Base-by-base conservation (phyloP, 2,113 vertebrate species). In the Lutjanus erythropterus region DNA sequence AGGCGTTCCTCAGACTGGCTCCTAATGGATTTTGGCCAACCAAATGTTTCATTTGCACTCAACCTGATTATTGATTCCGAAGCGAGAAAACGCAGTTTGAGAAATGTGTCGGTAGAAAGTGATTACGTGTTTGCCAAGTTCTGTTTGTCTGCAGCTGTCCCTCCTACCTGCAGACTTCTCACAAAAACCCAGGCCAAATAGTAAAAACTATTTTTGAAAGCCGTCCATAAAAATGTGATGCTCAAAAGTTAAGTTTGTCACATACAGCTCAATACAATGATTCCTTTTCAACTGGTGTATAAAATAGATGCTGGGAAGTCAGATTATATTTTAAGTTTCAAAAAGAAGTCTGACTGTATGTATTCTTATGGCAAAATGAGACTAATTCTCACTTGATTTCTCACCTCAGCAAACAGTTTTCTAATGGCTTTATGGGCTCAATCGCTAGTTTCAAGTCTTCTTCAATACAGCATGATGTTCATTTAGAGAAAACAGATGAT, bases 1-100 rank as follows among this genome's bases (percentile, higher is more conserved):
- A 56, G 66, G 75, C 78, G 79, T 85, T 88, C 27, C 76, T 88
- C 75, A 37, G 46, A 53, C 71, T n/a, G 62, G 61, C 58, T 84
- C 33, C 77, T 69, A 56, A 80, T 88, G 85, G 83, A 86, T 56
- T 69, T 59, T 59, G 35, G 80, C 89, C 89, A 79, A 72, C 47
- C 41, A 53, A 87, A 91, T 86, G 58, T 83, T 84, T 88, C 74
- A 84, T 85, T 87, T 81, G 55, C 75, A 64, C 85, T 88, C 78
- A 81, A 75, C 75, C 78, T 83, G 78, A 85, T 88, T 88, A 85
- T 92, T 84, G 88, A 88, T 89, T 87, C 78, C 14, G 7, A 88
- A 78, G 71, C 46, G 44, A 65, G 82, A 86, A 86, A 86, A 83
- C 78, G 61, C 50, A 60, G 60, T 70, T 76, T 78, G 76, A 77